Evolutionary conservation across 1,140 invertebrate genomes (phyloP).

Genomic region (Drosophila saltans): DNA sequence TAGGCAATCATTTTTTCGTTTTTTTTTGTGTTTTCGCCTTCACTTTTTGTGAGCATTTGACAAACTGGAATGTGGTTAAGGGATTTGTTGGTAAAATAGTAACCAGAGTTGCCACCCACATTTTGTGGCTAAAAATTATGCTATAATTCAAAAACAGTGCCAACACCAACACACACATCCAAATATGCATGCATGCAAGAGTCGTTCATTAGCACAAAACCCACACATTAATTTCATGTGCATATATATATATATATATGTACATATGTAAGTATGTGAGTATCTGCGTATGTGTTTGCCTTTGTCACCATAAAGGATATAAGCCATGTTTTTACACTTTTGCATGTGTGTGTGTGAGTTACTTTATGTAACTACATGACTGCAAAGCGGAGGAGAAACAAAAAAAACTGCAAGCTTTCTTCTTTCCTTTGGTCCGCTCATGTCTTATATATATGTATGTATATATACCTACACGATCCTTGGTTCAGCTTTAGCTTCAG

Average conservation of each 20-base stretch:
- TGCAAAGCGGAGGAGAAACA: conserved; percentile 29
- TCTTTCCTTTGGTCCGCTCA: background rate
- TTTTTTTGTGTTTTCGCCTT: background rate
- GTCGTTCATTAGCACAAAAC: conserved; percentile 78
- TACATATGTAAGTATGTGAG: conserved; percentile 3
- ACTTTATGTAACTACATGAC: conserved; percentile 59
- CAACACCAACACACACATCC: conserved; percentile 15
- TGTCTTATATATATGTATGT: background rate
- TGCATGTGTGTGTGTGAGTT: conserved; percentile 45
- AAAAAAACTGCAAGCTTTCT: conserved; percentile 56
- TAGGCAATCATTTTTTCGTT: background rate
- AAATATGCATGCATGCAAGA: conserved; percentile 25
- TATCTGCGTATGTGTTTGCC: conserved; percentile 48
- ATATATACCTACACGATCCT: conserved; percentile 1
- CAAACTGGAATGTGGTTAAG: conserved; percentile 23
- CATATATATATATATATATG: conserved; percentile 3
- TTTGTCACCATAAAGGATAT: conserved; percentile 75
- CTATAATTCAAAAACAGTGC: conserved; percentile 78
- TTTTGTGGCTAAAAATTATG: conserved; percentile 76
- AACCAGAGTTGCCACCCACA: conserved; percentile 44
- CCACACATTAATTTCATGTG: conserved; percentile 70
- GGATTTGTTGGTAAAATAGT: conserved; percentile 16
- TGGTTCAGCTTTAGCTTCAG: conserved; percentile 35
- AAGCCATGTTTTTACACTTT: conserved; percentile 67
- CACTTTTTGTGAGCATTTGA: conserved; percentile 61